A percentile compares a stretch with the other conserved stretches of the same genome.
Conservation (phyloP, 92 coral and sea anemone genomes). For the Porites evermanni region DNA sequence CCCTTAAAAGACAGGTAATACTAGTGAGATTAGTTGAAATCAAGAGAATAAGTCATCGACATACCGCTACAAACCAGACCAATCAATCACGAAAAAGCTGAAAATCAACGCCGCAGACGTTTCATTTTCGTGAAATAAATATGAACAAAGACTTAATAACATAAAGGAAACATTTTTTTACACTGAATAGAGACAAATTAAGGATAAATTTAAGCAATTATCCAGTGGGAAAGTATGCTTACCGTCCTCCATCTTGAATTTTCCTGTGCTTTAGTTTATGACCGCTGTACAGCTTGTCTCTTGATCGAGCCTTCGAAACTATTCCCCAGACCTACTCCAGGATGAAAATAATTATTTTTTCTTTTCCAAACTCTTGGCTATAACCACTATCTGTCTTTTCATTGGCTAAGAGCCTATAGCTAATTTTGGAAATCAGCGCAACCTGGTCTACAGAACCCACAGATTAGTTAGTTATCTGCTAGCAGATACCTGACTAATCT, state of each 20-base stretch:
- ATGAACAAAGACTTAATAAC: background rate
- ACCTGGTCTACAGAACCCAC: too few relatives aligned
- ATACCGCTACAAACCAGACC: too few relatives aligned
- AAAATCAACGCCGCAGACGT: background rate
- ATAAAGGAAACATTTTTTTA: background rate
- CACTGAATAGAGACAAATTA: background rate
- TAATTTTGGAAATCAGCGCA: too few relatives aligned
- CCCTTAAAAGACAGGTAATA: too few relatives aligned
- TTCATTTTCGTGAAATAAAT: background rate
- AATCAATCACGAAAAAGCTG: background rate
- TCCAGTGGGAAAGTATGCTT: constrained; percentile 7
- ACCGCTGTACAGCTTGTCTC: constrained; percentile 24
- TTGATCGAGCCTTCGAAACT: background rate
- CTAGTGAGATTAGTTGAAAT: too few relatives aligned
- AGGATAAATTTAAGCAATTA: background rate
- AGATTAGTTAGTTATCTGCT: too few relatives aligned
- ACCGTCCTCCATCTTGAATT: constrained; percentile 86
- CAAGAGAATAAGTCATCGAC: too few relatives aligned
- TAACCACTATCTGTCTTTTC: too few relatives aligned
- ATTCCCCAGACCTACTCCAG: background rate
- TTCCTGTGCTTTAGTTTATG: background rate
- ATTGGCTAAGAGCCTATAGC: too few relatives aligned
- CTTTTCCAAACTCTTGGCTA: too few relatives aligned
- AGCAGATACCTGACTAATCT: too few relatives aligned
- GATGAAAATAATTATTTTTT: too few relatives aligned